phyloP scores from a whole-genome alignment of 37 sponge, comb jelly and placozoan genomes.

The Trichoplax adhaerens region DNA sequence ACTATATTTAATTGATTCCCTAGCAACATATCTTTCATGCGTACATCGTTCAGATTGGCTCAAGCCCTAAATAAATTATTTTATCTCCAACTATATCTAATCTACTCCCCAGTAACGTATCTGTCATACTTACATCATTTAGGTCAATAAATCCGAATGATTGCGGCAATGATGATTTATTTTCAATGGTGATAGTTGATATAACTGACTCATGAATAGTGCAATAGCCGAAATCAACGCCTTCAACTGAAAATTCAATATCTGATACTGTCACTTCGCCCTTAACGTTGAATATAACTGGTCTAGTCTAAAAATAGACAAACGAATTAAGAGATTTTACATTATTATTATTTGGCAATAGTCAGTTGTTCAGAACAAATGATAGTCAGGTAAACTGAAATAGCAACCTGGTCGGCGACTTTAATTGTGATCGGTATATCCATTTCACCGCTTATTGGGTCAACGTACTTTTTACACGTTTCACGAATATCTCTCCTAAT shows the following conservation, averaged over 20 bases:
- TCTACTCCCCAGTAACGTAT: no score
- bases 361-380: no score
- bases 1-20: no score
- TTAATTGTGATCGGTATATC: slow-evolving; percentile 21
- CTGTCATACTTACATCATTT: slow-evolving; percentile 21
- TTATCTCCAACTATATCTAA: no score
- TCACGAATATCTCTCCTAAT: slow-evolving; percentile 2
- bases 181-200: slow-evolving; percentile 32
- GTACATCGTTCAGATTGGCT: no score
- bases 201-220: slow-evolving; percentile 54
- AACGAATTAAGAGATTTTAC: no score
- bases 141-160: slow-evolving; percentile 60
- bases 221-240: slow-evolving; percentile 65
- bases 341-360: no score
- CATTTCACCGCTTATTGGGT: slow-evolving; percentile 7
- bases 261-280: slow-evolving; percentile 45
- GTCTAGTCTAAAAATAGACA: slow-evolving; percentile 18
- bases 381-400: neutral
- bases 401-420: slow-evolving; percentile 26
- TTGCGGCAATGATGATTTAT: slow-evolving; percentile 59
- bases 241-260: slow-evolving; percentile 19
- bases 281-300: slow-evolving; percentile 36
- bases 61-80: no score
- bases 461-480: slow-evolving; percentile 5
- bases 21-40: no score